Percentiles rank a stretch among this genome's conserved stretches.
These are phyloP conservation scores for Chaetorhynchus papuensis DNA, from an alignment of 2,113 vertebrate species.

Conservation along the genomic window DNA sequence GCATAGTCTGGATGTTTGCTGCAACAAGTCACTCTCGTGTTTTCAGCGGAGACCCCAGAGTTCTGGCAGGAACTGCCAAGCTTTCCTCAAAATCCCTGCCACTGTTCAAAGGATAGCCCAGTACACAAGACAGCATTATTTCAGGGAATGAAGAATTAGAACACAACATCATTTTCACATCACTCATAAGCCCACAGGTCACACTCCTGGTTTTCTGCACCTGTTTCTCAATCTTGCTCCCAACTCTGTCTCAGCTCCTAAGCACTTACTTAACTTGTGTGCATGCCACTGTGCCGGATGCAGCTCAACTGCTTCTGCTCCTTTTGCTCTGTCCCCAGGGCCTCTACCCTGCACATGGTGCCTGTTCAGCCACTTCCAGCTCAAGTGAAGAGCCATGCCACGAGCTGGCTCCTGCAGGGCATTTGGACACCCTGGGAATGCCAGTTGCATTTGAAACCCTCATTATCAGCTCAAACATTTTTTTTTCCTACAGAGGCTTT, in stretches of 20 bases:
- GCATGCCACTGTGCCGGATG: accelerated
- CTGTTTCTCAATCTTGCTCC: neutral
- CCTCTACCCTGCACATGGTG: accelerated
- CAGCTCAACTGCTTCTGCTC: neutral
- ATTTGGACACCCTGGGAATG: neutral
- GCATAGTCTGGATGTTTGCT: constrained; percentile 1
- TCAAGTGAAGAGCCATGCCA: neutral
- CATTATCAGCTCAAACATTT: accelerated
- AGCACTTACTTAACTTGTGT: accelerated
- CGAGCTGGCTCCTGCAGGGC: neutral
- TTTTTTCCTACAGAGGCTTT: neutral
- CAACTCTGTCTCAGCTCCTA: neutral
- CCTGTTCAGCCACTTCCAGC: neutral
- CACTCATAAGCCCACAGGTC: neutral
- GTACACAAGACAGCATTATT: neutral
- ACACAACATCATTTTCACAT: neutral
- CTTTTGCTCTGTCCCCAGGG: neutral
- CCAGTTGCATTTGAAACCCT: neutral
- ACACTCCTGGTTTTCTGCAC: neutral
- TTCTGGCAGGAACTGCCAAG: neutral
- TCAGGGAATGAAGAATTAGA: neutral
- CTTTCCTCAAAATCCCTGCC: neutral
- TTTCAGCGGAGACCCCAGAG: neutral
- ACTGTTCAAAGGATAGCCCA: neutral
- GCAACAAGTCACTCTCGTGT: neutral